A percentile compares a stretch with the other conserved stretches of the same genome.
Conservation (phyloP, 1,140 invertebrate species). For the Bactericera cockerelli region DNA sequence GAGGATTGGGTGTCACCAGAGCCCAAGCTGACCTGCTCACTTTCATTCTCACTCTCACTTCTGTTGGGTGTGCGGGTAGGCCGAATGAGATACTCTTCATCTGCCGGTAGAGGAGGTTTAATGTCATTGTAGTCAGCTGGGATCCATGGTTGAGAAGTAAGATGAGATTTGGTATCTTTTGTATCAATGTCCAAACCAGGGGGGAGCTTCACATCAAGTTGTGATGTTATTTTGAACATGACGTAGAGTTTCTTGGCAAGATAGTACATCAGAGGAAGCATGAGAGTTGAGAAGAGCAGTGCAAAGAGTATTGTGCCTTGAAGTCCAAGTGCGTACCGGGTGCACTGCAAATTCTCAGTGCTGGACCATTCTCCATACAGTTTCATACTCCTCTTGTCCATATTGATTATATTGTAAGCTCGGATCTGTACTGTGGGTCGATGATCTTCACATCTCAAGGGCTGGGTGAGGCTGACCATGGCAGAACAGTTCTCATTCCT, state of each 20-base stretch:
- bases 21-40: not conserved
- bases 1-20: not conserved
- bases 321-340: not conserved
- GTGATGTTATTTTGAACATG: not conserved
- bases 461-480: not conserved
- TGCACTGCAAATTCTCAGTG: not conserved
- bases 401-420: not conserved
- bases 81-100: slow-evolving; percentile 1
- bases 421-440: not conserved
- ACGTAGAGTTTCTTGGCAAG: not conserved
- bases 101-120: not conserved
- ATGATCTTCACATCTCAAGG: not conserved
- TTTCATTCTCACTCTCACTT: slow-evolving; percentile 3
- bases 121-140: not conserved
- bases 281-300: not conserved
- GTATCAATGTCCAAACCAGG: not conserved
- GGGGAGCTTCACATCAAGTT: not conserved
- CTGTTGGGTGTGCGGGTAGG: not conserved
- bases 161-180: slow-evolving; percentile 5
- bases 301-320: not conserved
- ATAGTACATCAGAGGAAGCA: not conserved
- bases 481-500: not conserved
- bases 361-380: not conserved
- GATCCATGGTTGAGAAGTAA: not conserved
- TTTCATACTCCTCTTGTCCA: not conserved